Evolutionary conservation across 2,113 vertebrate species (phyloP).

Genomic region (Sander vitreus): DNA sequence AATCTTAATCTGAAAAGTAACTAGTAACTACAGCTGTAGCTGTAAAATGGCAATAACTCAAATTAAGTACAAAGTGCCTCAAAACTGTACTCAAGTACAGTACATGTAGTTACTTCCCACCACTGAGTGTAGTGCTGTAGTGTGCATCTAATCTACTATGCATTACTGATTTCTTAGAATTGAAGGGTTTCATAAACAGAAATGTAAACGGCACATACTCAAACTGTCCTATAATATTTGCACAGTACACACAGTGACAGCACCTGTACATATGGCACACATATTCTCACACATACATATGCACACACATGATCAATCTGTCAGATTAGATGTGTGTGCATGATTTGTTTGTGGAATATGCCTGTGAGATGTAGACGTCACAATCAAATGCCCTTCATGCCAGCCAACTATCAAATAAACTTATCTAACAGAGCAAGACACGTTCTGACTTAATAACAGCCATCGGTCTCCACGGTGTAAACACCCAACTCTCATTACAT

Average conservation of each 20-base stretch:
- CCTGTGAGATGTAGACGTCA: conserved; percentile 13
- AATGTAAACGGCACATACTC: not conserved
- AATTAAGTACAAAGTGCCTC: no score
- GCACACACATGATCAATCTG: not conserved
- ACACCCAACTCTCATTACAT: conserved; percentile 58
- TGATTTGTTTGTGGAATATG: not conserved
- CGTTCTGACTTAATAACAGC: conserved; percentile 56
- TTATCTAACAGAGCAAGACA: conserved; percentile 41
- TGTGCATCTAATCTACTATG: not conserved
- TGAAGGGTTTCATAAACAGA: not conserved
- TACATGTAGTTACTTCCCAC: no score
- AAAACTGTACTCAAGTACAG: no score
- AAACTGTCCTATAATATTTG: not conserved
- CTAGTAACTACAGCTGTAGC: no score
- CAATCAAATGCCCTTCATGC: conserved; percentile 40
- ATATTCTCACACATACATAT: not conserved
- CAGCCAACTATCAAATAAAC: conserved; percentile 36
- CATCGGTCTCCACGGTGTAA: conserved; percentile 57
- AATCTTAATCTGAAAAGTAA: no score
- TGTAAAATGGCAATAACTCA: no score
- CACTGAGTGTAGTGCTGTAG: no score
- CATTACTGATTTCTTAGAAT: not conserved
- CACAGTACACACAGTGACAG: not conserved
- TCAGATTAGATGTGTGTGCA: not conserved
- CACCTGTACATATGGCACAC: not conserved